Conservation (phyloP, 2,113 vertebrate species). For the Chloebia gouldiae region DNA sequence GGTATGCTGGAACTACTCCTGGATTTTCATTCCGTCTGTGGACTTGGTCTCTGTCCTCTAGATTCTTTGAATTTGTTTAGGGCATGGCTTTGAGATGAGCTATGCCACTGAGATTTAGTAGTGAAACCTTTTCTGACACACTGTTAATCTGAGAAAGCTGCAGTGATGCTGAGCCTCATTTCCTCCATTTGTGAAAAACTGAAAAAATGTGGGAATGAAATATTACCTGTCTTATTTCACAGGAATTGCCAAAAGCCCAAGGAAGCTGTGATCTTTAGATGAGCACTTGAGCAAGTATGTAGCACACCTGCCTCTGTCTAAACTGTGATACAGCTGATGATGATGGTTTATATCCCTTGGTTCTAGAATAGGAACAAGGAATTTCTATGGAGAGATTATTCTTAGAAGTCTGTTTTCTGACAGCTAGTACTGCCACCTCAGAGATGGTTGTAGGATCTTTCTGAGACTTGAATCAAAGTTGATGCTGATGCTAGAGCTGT, state of each 20-base stretch:
- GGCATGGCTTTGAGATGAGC: not conserved
- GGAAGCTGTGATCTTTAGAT: not conserved
- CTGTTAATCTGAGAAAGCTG: not conserved
- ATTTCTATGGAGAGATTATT: not conserved
- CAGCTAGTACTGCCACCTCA: not conserved
- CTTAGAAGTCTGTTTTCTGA: not conserved
- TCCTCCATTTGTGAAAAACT: not conserved
- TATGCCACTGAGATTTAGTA: not conserved
- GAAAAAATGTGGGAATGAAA: not conserved
- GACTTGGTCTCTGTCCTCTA: not conserved
- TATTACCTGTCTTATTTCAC: not conserved
- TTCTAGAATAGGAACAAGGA: not conserved
- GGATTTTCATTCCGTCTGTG: not conserved
- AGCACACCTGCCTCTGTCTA: not conserved
- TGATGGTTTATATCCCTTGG: not conserved
- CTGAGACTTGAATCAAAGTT: not conserved
- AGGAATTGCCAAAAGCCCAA: not conserved
- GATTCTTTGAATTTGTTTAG: not conserved
- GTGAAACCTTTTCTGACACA: not conserved
- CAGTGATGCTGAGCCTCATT: not conserved
- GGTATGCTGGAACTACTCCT: not conserved
- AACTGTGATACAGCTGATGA: not conserved
- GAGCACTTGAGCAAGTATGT: not conserved
- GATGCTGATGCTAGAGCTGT: not conserved
- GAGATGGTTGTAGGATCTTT: not conserved